Conservation (phyloP, 2,888 invertebrate species). For the Phaedon cochleariae region DNA sequence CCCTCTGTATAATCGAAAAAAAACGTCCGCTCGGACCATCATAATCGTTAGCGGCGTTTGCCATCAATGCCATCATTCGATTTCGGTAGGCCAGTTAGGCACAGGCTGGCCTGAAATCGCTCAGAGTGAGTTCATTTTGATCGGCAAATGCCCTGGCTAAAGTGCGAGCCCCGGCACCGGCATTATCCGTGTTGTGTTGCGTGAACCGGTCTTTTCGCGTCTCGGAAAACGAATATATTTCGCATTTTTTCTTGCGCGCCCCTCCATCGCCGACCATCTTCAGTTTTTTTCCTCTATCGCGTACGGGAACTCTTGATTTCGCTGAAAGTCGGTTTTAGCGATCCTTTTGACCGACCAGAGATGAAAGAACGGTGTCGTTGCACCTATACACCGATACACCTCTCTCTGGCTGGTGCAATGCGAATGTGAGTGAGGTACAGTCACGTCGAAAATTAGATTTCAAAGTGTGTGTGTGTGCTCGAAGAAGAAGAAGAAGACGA, state of each 20-base stretch:
- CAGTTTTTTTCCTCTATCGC: slow-evolving; percentile 36
- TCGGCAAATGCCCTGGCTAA: too few relatives aligned
- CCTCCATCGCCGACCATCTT: slow-evolving; percentile 17
- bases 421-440: slow-evolving; percentile 48
- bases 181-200: slow-evolving; percentile 15
- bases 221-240: slow-evolving; percentile 22
- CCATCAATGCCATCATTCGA: too few relatives aligned
- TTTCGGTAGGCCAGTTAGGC: too few relatives aligned
- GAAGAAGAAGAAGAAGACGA: neutral
- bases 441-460: slow-evolving; percentile 43
- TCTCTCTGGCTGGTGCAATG: slow-evolving; percentile 51
- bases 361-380: slow-evolving; percentile 54
- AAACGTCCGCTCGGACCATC: too few relatives aligned
- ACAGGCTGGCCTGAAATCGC: too few relatives aligned
- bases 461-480: slow-evolving; percentile 1
- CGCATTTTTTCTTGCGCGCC: slow-evolving; percentile 15
- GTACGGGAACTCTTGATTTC: slow-evolving; percentile 27
- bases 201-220: slow-evolving; percentile 29
- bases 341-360: slow-evolving; percentile 15
- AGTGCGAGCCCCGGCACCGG: slow-evolving; percentile 1
- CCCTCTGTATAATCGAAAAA: too few relatives aligned
- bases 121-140: too few relatives aligned
- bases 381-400: slow-evolving; percentile 43
- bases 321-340: slow-evolving; percentile 7
- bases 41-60: too few relatives aligned